A percentile compares a stretch with the other conserved stretches of the same genome.
Evolutionary conservation across 2,888 invertebrate genomes (phyloP).

Genomic region (Sipunculus nudus): DNA sequence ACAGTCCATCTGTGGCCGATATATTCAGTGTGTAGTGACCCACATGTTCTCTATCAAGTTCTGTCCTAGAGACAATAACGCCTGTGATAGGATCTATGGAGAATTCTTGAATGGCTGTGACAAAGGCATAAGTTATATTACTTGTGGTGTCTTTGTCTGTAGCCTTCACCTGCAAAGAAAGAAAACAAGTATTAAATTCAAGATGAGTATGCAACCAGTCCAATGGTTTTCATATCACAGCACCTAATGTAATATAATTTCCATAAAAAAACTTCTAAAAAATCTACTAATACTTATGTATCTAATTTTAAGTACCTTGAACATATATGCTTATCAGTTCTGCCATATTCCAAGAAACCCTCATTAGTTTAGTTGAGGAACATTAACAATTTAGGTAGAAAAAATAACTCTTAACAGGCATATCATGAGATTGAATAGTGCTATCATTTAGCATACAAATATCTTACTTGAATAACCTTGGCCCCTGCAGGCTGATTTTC

Average conservation of each 20-base stretch:
- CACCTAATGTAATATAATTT: no score
- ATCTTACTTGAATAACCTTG: constrained; percentile 12
- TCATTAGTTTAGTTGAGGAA: no score
- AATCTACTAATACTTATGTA: no score
- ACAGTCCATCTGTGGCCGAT: constrained; percentile 13
- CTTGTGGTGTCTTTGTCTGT: constrained; percentile 8
- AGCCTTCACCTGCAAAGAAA: constrained; percentile 10
- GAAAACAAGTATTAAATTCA: neutral
- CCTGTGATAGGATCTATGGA: constrained; percentile 9
- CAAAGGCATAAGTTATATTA: constrained; percentile 2
- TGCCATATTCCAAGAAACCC: no score
- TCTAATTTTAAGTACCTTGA: no score
- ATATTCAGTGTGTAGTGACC: neutral
- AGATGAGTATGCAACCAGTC: no score
- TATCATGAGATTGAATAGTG: no score
- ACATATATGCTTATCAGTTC: no score
- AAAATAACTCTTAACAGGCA: no score
- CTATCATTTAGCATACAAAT: neutral
- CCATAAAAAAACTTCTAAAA: no score
- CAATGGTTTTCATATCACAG: no score
- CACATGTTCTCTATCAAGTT: constrained; percentile 8
- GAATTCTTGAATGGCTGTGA: neutral
- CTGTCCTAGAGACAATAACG: constrained; percentile 3
- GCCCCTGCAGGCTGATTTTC: constrained; percentile 11
- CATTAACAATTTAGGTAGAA: no score